Base-by-base conservation (phyloP, 2,113 vertebrate genomes). In the Sakesphorus luctuosus region DNA sequence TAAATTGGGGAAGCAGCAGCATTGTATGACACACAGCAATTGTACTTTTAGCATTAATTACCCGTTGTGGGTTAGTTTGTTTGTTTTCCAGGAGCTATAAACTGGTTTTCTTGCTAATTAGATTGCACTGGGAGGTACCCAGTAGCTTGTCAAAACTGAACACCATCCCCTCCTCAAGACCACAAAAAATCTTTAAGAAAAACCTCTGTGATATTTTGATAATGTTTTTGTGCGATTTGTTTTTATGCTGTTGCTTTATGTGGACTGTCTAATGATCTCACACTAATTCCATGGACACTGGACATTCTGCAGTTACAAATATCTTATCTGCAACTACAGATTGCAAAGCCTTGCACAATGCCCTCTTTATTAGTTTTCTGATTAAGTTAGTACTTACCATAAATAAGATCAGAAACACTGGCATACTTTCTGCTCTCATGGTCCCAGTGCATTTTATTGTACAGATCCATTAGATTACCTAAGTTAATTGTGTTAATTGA, bases 371-470 rank as follows among this genome's bases (percentile, higher is more conserved):
- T 23, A 46, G 12, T 10, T 71, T 93, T 83, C 55, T 86, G 49
- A 72, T 86, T 56, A 89, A 21, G 5, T 62, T 66, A 84, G 13
- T 68, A 72, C 28, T 90, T 94, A 46, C 65, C 52, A 55, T 86
- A 78, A 89, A 77, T 65, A 83, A 84, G 76, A 80, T 52, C 8
- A 69, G 15, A 79, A 90, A 66, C 40, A 25, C 23, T 44, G 29
- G 24, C 56, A 68, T 59, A 68, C 9, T 38, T 80, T 58, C 55
- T 88, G 18, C 71, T 93, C 73, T 63, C 58, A 50, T 44, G 21
- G 78, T 72, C 69, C 59, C 28, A 29, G 3, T 6, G 29, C 25
- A 29, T 78, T 80, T 85, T 65, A 31, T 44, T 74, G 52, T 49
- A 67, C 19, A 74, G 53, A 53, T 35, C 85, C 59, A 40, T 72